A percentile compares a stretch with the other conserved stretches of the same genome.
phyloP scores from a whole-genome alignment of 2,113 vertebrate genomes.

The Oreamnos americanus region DNA sequence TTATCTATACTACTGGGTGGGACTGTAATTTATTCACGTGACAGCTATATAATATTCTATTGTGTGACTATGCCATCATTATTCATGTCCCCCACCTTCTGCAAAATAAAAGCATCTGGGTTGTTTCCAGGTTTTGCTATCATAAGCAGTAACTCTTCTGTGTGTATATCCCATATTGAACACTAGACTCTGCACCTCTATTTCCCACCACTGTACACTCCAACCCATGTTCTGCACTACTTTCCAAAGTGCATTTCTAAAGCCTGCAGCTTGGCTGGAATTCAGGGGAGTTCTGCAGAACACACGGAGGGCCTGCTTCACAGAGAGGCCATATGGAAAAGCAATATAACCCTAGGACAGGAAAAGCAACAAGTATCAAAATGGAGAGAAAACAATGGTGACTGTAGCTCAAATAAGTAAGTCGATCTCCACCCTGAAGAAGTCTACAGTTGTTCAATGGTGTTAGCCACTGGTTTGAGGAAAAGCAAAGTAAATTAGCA shows the following conservation, averaged over 20 bases:
- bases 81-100: not conserved
- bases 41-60: conserved; percentile 56
- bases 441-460: not conserved
- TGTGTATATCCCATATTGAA: not conserved
- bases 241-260: not conserved
- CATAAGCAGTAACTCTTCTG: conserved; percentile 1
- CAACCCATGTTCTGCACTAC: not conserved
- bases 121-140: conserved; percentile 2
- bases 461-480: not conserved
- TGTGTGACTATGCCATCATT: not conserved
- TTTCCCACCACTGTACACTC: not conserved
- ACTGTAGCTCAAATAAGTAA: not conserved
- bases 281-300: conserved; percentile 19
- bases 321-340: conserved; percentile 39
- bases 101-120: not conserved
- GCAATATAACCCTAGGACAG: not conserved
- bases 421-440: not conserved
- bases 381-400: conserved; percentile 48
- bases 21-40: not conserved
- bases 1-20: not conserved
- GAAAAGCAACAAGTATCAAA: conserved; percentile 52
- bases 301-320: not conserved
- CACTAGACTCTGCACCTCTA: not conserved
- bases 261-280: not conserved
- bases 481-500: not conserved